Conservation (phyloP, 2,113 vertebrate species). For the Engraulis encrasicolus region DNA sequence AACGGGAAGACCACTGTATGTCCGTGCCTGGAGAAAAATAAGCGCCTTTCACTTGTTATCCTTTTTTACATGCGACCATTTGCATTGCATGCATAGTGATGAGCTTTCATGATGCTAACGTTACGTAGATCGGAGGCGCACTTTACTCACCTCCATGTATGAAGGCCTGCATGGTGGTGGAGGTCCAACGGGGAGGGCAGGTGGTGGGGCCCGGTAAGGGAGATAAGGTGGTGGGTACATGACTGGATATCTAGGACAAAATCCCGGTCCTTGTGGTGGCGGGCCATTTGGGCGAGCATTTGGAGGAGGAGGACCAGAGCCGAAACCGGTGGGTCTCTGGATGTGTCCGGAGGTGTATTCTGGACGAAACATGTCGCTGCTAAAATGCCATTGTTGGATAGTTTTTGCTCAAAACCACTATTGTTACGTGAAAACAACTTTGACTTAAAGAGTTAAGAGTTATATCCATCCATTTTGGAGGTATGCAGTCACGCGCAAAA, state of each 20-base stretch:
- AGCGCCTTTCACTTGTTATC: background rate
- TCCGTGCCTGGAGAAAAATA: constrained; percentile 7
- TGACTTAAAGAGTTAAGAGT: background rate
- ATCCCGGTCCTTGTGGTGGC: background rate
- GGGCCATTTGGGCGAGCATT: background rate
- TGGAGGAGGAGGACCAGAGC: background rate
- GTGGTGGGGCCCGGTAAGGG: background rate
- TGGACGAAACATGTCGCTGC: constrained; percentile 12
- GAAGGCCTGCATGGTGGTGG: background rate
- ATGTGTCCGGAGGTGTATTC: background rate
- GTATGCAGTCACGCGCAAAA: background rate
- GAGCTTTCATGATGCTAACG: too few relatives aligned
- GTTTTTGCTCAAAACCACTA: background rate
- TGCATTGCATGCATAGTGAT: background rate
- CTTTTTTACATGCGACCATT: background rate
- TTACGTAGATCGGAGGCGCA: too few relatives aligned
- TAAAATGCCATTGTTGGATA: background rate
- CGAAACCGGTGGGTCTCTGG: background rate
- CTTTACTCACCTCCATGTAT: background rate
- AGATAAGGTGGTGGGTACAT: constrained; percentile 6
- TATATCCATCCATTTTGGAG: background rate
- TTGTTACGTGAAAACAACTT: background rate
- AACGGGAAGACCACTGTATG: background rate
- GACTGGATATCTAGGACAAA: background rate
- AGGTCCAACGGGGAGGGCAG: background rate